phyloP scores from a whole-genome alignment of 1,140 invertebrate genomes.

The Drosophila pseudoobscura region DNA sequence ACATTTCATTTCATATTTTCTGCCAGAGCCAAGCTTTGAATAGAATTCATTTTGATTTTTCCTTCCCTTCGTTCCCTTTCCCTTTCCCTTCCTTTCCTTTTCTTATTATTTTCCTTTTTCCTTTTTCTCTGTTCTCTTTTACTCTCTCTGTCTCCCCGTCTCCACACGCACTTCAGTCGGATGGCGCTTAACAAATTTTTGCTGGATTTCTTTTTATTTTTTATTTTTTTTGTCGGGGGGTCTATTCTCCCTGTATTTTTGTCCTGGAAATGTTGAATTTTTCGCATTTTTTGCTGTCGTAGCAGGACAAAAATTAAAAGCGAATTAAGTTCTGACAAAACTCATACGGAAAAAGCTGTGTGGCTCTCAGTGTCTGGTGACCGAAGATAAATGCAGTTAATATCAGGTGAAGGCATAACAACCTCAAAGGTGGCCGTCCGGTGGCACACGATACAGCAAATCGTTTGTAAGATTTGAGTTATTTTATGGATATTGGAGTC shows the following conservation, averaged over 20 bases:
- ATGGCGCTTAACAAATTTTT: constrained; percentile 66
- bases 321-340: constrained; percentile 60
- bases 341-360: constrained; percentile 1
- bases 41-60: constrained; percentile 68
- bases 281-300: constrained; percentile 59
- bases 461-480: constrained; percentile 53
- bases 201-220: constrained; percentile 48
- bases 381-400: constrained; percentile 18
- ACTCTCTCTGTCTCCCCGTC: too few relatives aligned
- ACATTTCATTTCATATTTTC: constrained; percentile 74
- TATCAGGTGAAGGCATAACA: constrained; percentile 24
- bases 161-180: constrained; percentile 54
- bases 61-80: neutral
- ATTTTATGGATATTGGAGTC: constrained; percentile 65
- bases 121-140: too few relatives aligned
- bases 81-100: neutral
- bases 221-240: constrained; percentile 1
- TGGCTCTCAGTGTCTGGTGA: neutral
- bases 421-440: constrained; percentile 27
- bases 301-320: constrained; percentile 70
- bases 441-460: constrained; percentile 8
- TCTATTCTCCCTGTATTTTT: constrained; percentile 16
- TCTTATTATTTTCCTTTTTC: neutral
- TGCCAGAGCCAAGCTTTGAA: constrained; percentile 62
- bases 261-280: constrained; percentile 52